Evolutionary conservation across 1,140 invertebrate genomes (phyloP).

Genomic region (Papilio machaon): DNA sequence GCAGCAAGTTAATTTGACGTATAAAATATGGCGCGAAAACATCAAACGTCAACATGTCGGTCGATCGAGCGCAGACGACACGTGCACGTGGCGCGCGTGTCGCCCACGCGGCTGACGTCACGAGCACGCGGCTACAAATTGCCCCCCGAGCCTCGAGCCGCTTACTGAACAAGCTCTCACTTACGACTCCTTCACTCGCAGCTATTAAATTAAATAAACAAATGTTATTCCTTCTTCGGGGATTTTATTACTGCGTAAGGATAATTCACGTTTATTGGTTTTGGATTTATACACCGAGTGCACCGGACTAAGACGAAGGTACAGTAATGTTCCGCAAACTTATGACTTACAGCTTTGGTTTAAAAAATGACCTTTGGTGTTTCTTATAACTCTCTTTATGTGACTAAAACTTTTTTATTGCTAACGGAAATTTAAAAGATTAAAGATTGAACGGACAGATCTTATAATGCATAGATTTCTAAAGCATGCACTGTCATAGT

Average conservation of each 20-base stretch:
- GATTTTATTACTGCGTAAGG: background rate
- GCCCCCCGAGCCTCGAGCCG: constrained; percentile 9
- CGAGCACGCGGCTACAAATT: constrained; percentile 41
- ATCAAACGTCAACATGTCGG: constrained; percentile 21
- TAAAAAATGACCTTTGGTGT: background rate
- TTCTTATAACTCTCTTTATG: background rate
- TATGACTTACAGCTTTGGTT: too few relatives aligned
- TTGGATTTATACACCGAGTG: too few relatives aligned
- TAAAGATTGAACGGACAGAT: background rate
- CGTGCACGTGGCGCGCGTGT: constrained; percentile 35
- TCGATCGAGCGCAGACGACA: constrained; percentile 44
- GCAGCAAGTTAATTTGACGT: constrained; percentile 21
- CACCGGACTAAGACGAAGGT: background rate
- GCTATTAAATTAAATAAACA: constrained; percentile 34
- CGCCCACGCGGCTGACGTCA: constrained; percentile 45
- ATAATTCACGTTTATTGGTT: background rate
- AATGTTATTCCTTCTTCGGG: constrained; percentile 9
- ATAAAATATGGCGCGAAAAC: constrained; percentile 36
- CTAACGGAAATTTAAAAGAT: background rate
- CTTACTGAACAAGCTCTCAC: constrained; percentile 30
- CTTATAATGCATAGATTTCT: background rate
- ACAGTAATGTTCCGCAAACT: background rate
- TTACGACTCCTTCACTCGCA: constrained; percentile 31
- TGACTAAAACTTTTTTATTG: background rate
- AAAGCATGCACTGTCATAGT: background rate